Base-by-base conservation (phyloP, 2,888 invertebrate species). In the Chloromyia formosa region DNA sequence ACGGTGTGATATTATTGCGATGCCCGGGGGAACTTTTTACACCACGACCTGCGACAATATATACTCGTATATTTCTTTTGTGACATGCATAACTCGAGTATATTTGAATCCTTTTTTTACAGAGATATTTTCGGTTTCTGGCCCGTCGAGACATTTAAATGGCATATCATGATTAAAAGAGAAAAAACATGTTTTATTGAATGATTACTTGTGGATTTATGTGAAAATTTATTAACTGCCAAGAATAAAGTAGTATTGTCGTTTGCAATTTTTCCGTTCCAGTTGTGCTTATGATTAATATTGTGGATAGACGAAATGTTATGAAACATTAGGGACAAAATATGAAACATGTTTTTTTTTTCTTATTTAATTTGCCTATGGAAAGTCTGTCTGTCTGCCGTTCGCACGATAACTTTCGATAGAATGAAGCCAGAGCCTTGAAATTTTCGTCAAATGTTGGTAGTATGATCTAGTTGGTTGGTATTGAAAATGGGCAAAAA, bases 21-120 rank as follows among this genome's bases (percentile, higher is more conserved):
- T 16, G 53, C 16, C 53, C 53, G 27, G 27, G 27, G 49, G 16
- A 49, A 56, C 16, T 56, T 45, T 49, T 49, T 45, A 14, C 66
- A 66, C 45, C 66, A 18, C 45, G 45, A 45, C 45, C 66, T 45
- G 7, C 10, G 45, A 66, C 66, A 66, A 66, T 45, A n/a, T n/a
- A n/a, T n/a, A n/a, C n/a, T n/a, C n/a, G n/a, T 49, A 18, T 49
- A 14, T 49, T n/a, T 49, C 45, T 10, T n/a, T n/a, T 12, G 49
- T 49, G 16, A 12, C 49, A 12, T 12, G 49, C 16, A n/a, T 49
- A n/a, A 42, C 7, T 42, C 42, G 42, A 42, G 12, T 42, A 12
- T 12, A 9, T 42, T 42, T 12, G 2, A n/a, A 49, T 49, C 16
- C 10, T 49, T 49, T 49, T 49, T 49, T 49, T n/a, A n/a, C n/a